Percentiles rank a stretch among this genome's conserved stretches.
Conservation (phyloP, 1,140 invertebrate genomes). For the Brachionus koreanus region DNA sequence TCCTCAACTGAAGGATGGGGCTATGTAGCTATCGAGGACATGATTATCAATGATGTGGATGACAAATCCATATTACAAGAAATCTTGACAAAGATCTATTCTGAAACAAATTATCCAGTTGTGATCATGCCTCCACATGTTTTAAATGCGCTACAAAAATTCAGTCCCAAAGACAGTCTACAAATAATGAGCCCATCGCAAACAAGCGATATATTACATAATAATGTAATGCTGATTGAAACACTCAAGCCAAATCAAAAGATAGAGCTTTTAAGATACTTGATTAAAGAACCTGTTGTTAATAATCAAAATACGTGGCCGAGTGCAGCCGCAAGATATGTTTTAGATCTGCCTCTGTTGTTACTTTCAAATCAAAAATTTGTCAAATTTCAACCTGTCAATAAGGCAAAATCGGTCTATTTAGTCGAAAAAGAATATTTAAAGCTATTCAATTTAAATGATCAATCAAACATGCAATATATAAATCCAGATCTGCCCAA, state of each 20-base stretch:
- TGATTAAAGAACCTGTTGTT: conserved; percentile 5
- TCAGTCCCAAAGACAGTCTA: neutral
- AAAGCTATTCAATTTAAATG: conserved; percentile 14
- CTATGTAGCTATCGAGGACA: conserved; percentile 45
- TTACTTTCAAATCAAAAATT: conserved; percentile 36
- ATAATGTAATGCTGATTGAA: conserved; percentile 32
- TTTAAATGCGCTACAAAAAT: conserved; percentile 24
- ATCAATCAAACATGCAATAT: conserved; percentile 20
- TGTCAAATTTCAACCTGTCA: conserved; percentile 36
- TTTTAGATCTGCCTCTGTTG: conserved; percentile 37
- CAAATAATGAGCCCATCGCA: conserved; percentile 44
- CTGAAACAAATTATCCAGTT: conserved; percentile 38
- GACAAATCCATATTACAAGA: conserved; percentile 16
- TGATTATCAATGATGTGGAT: conserved; percentile 43
- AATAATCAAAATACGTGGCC: neutral
- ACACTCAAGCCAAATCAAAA: conserved; percentile 19
- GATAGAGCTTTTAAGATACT: conserved; percentile 19
- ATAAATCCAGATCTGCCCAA: conserved; percentile 40
- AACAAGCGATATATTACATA: conserved; percentile 17
- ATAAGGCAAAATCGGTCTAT: conserved; percentile 7
- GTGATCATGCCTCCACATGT: conserved; percentile 41
- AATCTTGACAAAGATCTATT: conserved; percentile 26
- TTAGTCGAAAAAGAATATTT: conserved; percentile 43
- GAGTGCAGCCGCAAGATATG: conserved; percentile 15
- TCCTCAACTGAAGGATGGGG: conserved; percentile 43